A percentile compares a stretch with the other conserved stretches of the same genome.
These are phyloP conservation scores for Drosophila colorata DNA, from an alignment of 2,888 invertebrate species.

Conservation along the genomic window DNA sequence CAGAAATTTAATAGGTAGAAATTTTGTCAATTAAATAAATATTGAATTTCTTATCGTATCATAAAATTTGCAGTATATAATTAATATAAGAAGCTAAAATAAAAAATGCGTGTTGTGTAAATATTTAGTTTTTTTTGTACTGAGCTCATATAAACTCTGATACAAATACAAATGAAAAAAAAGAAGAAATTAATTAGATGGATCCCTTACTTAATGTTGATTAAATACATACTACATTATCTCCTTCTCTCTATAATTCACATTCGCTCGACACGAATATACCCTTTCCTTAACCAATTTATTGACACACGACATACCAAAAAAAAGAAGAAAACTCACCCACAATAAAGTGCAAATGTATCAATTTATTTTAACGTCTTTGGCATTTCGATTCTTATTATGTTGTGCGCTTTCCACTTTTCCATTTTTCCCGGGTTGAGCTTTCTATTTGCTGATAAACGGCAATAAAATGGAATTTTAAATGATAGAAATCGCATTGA, in stretches of 20 bases:
- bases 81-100: no score
- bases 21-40: no score
- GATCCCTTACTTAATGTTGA: not conserved
- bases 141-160: no score
- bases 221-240: not conserved
- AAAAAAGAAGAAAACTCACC: conserved; percentile 13
- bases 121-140: no score
- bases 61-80: no score
- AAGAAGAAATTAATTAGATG: not conserved
- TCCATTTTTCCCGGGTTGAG: conserved; percentile 30
- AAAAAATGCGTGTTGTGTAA: no score
- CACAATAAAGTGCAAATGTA: conserved; percentile 34
- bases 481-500: conserved; percentile 75
- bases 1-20: not conserved
- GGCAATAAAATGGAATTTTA: conserved; percentile 78
- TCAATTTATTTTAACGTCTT: conserved; percentile 75
- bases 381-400: conserved; percentile 28
- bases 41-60: no score
- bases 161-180: no score
- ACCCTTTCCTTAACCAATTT: not conserved
- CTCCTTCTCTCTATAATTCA: not conserved
- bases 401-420: conserved; percentile 13
- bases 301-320: not conserved
- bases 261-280: not conserved
- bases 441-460: conserved; percentile 56